Conservation (phyloP, 1,140 invertebrate genomes). For the Sweltsa coloradensis region DNA sequence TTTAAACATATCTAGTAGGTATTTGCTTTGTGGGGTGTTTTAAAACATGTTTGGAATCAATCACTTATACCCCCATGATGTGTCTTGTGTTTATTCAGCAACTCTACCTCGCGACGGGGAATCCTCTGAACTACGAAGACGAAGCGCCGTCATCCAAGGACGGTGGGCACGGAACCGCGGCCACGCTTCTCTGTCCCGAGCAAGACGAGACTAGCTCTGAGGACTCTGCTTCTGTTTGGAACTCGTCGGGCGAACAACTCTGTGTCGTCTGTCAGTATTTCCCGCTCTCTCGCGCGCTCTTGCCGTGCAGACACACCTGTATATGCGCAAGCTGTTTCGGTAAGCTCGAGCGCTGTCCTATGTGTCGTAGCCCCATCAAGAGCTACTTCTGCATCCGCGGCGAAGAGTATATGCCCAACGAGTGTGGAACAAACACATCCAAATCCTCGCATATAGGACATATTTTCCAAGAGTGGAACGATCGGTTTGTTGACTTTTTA, state of each 20-base stretch:
- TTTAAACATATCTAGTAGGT: too few species aligned
- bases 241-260: conserved; percentile 44
- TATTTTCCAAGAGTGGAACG: conserved; percentile 47
- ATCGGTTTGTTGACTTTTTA: conserved; percentile 47
- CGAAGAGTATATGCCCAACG: conserved; percentile 57
- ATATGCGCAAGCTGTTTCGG: conserved; percentile 65
- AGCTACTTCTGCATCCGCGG: conserved; percentile 67
- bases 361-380: conserved; percentile 65
- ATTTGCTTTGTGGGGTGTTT: too few species aligned
- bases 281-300: conserved; percentile 58
- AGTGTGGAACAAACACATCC: conserved; percentile 22
- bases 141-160: conserved; percentile 10
- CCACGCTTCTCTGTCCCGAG: conserved; percentile 17
- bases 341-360: conserved; percentile 64
- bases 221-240: conserved; percentile 34
- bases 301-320: conserved; percentile 72
- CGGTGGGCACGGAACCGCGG: conserved; percentile 23
- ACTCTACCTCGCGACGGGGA: conserved; percentile 57
- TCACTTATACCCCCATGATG: too few species aligned
- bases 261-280: conserved; percentile 71
- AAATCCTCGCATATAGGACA: conserved; percentile 25
- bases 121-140: conserved; percentile 44
- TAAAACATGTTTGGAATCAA: too few species aligned
- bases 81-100: too few species aligned
- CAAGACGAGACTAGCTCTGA: conserved; percentile 3